Percentiles rank a stretch among this genome's conserved stretches.
Evolutionary conservation across 2,888 invertebrate species (phyloP).

Genomic region (Podotricha telesiphe): DNA sequence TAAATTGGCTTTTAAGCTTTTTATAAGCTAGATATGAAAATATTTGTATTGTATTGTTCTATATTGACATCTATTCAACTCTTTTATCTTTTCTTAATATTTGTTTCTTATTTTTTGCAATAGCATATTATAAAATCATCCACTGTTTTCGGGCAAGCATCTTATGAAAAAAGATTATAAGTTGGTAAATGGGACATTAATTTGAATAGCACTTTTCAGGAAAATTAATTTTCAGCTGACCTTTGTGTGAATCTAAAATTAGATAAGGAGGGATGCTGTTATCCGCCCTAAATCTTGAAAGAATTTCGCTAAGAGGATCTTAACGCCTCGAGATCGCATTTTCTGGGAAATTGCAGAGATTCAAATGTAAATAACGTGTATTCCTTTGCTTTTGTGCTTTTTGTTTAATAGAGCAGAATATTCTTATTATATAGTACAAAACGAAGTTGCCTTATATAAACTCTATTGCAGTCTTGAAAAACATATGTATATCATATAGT

Average conservation of each 20-base stretch:
- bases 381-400: constrained; percentile 12
- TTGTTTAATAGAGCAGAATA: background rate
- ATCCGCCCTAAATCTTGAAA: constrained; percentile 32
- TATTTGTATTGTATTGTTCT: background rate
- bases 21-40: constrained; percentile 9
- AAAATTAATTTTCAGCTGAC: constrained; percentile 30
- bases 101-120: background rate
- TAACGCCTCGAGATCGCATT: constrained; percentile 24
- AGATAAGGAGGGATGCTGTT: constrained; percentile 35
- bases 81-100: background rate
- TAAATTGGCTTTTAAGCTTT: constrained; percentile 10
- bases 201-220: constrained; percentile 24
- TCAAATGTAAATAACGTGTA: constrained; percentile 26
- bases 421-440: background rate
- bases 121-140: background rate
- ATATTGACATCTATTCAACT: background rate
- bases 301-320: constrained; percentile 30
- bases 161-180: constrained; percentile 2
- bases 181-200: constrained; percentile 18
- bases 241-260: constrained; percentile 33
- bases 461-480: background rate
- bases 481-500: no score
- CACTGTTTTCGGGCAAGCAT: background rate
- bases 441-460: no score
- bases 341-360: constrained; percentile 16